Base-by-base conservation (phyloP, 2,888 invertebrate genomes). In the Bellardia bayeri region DNA sequence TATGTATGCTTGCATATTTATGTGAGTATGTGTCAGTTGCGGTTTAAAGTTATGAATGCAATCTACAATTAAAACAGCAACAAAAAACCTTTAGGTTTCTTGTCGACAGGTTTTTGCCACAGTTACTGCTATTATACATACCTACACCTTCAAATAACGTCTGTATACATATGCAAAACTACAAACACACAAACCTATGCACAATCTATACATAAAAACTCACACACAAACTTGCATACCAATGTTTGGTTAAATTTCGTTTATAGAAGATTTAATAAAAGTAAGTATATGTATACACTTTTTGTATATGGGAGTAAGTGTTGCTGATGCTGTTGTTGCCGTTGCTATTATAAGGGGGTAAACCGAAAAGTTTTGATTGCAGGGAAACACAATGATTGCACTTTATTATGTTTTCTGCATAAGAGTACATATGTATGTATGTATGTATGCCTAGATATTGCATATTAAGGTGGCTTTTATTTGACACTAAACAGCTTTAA, bases 321-420 rank as follows among this genome's bases (percentile, higher is more conserved):
- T 6, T 54, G 42, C 16, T 68, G 4, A 23, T 30, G 45, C 23
- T 51, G 42, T 13, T 71, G 58, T 71, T 64, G 58, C 42, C 16
- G 3, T 58, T 78, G 42, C n/a, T 75, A 30, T 69, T 74, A 45
- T 45, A 68, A 16, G 58, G 37, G 37, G 63, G 63, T 79, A 79
- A 82, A 79, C 74, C 86, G 49, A 69, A 86, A 86, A 86, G 68
- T 82, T 82, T 82, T 75, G 72, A 80, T 82, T 75, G 68, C 63
- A 64, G 45, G 56, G 49, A 86, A 86, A 75, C 56, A 82, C 74
- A 75, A 82, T 75, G 83, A 86, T 80, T 82, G 74, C 79, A 82
- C 79, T 82, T 63, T 82, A 78, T 78, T 81, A 64, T 63, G n/a
- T 80, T 75, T 13, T 42, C n/a, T 33, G 7, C 13, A 37, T 33